Base-by-base conservation (phyloP, 2,797 vertebrate genomes). In the Acanthurus lineatus region DNA sequence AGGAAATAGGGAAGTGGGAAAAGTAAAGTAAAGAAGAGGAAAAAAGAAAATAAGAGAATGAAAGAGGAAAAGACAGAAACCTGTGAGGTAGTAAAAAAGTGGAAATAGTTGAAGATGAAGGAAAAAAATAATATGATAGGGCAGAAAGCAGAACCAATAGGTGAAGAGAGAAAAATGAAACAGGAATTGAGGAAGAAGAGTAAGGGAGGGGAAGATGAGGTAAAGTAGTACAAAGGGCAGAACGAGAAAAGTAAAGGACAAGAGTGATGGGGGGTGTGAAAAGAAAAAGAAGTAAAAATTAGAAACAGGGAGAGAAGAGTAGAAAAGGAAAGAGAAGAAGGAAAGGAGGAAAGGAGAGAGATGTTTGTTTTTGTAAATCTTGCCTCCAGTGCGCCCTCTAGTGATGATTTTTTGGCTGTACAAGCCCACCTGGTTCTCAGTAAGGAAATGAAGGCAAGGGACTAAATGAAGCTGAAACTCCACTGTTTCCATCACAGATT, bases 381-480 rank as follows among this genome's bases (percentile, higher is more conserved):
- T 15, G 40, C 7, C 56, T 69, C 49, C 14, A 8, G 4, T 44
- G 73, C 32, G 74, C 76, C 89, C 62, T 84, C 89, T 82, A 56
- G 59, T 86, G 91, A 52, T 20, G 5, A 51, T 19, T 79, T 4
- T 0, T 11, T 14, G 16, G n/a, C 76, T 1, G 25, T 60, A 69
- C 86, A 87, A 9, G 51, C 4, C 9, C 0, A 0, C 6, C 42
- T 44, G 20, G 28, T 44, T 9, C 48, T 53, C 20, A 25, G 25
- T 4, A 0, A 9, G 17, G 48, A 32, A 40, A 38, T 40, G 2
- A 52, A 69, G 22, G 40, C 54, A 77, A 61, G 15, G 38, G 38
- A 74, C 25, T 69, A 58, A 38, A 42, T 32, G 40, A 67, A 16
- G 71, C 45, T 64, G 52, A 54, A 12, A 28, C 8, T 5, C 20